Evolutionary conservation across 2,888 invertebrate species (phyloP).

Genomic region (Hirtodrosophila duncani): DNA sequence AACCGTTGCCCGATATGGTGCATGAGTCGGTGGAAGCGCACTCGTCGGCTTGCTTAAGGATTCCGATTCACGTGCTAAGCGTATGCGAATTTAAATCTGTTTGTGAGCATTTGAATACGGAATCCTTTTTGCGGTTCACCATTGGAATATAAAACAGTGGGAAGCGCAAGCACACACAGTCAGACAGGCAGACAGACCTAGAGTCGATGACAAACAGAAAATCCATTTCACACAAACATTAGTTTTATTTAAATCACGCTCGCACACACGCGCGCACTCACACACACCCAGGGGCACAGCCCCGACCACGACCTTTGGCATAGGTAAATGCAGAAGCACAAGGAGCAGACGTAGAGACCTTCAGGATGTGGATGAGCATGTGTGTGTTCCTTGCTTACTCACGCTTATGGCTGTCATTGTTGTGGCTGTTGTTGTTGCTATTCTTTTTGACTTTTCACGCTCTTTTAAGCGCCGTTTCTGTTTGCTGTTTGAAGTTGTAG

Average conservation of each 20-base stretch:
- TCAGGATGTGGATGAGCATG: conserved; percentile 47
- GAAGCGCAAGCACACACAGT: conserved; percentile 32
- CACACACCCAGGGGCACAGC: conserved; percentile 34
- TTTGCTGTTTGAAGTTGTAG: conserved; percentile 1
- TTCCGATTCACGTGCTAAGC: conserved; percentile 56
- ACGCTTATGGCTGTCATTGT: conserved; percentile 20
- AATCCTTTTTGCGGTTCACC: conserved; percentile 56
- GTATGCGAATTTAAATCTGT: conserved; percentile 65
- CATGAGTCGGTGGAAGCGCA: conserved; percentile 65
- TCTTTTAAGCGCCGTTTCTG: conserved; percentile 72
- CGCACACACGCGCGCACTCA: conserved; percentile 25
- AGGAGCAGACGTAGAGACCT: too few species aligned
- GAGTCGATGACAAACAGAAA: conserved; percentile 73
- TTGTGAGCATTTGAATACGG: conserved; percentile 57
- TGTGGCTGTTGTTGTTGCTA: conserved; percentile 35
- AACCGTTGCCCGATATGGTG: conserved; percentile 56
- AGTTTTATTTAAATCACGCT: conserved; percentile 69
- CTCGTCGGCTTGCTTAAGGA: conserved; percentile 51
- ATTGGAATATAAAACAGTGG: conserved; percentile 70
- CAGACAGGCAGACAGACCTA: conserved; percentile 10
- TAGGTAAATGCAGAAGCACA: conserved; percentile 23
- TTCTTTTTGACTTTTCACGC: conserved; percentile 77
- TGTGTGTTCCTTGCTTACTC: conserved; percentile 34
- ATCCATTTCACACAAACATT: conserved; percentile 71
- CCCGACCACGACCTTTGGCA: conserved; percentile 47